Evolutionary conservation across 2,888 invertebrate species (phyloP), one percentile per base, ranked within the genome.

Genomic region (Dorcus parallelipipedus): DNA sequence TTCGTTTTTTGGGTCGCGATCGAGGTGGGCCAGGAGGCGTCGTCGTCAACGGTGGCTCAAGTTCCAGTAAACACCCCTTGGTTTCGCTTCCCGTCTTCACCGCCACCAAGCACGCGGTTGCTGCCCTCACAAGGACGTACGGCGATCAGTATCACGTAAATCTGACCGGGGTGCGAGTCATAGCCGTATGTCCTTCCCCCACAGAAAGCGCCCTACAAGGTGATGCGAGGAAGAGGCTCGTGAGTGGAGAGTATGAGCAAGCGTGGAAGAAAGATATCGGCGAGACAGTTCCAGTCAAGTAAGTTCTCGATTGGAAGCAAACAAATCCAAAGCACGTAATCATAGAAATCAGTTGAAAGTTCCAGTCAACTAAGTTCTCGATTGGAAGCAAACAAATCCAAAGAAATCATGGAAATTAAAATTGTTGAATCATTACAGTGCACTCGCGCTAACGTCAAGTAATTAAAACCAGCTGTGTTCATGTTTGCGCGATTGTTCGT

Each of bases 61-160:
- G 87, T 33, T 86, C 87, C 33, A 87, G 88, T 71, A 79, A 83
- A 43, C 81, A 81, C 61, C 89, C 89, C 0, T 85, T 88, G 69
- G 85, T 89, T 5, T 88, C 89, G 56, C 84, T 87, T 33, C 90
- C 90, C 1, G 88, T 90, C 66, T 90, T 89, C 78, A 88, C 89
- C 0, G 89, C 90, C 9, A 90, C 89, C 10, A 90, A 90, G 73
- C 88, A 89, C 70, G 90, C 89, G 0, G 85, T 90, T 20, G 85
- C 89, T 10, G 89, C 88, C 43, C 82, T 90, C 58, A 88, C 89
- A 2, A 83, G 88, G 66, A 86, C 89, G 48, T 89, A 89, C 71
- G 90, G 90, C 69, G 88, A 90, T 73, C 84, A 86, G 67, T 89
- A 88, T 73, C 90, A 90, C 75, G 86, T 86, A 55, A 86, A 84